Base-by-base conservation (phyloP, 2,888 invertebrate genomes). In the Andrena camellia region DNA sequence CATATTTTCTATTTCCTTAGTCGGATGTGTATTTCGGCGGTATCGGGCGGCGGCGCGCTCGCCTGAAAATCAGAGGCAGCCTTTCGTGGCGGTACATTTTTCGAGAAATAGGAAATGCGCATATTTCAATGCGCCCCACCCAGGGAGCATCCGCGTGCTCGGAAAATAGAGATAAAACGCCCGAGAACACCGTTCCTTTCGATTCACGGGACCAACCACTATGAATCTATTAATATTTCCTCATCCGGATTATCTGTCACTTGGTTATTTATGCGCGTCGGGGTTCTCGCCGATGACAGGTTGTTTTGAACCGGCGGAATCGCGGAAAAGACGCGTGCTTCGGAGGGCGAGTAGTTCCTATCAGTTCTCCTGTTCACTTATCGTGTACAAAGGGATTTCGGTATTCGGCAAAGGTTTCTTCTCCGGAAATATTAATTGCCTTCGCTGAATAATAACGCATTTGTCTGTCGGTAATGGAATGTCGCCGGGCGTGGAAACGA, bases 161-260 rank as follows among this genome's bases (percentile, higher is more conserved):
- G 82, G 72, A 60, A 83, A 83, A 82, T 83, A 66, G 72, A 83
- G 82, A 83, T 83, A 82, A 82, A 83, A 83, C 60, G 72, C 23
- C 35, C 33, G 69, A 33, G 72, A 83, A 73, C 64, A 69, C 48
- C 17, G 59, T 13, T 20, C 42, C 42, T 23, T 2, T 3, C 57
- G 66, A 54, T 63, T 62, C 63, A 6, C 54, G 52, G 48, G 50
- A 26, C n/a, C 10, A 48, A 26, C 67, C 48, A 42, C 60, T 50
- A 75, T 64, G 82, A 81, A 76, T 82, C 82, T 81, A 75, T 82
- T 81, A 83, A 76, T 71, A 76, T 68, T 50, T 68, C 82, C 42
- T 20, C 54, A 23, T 70, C n/a, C 54, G 69, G 74, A 57, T 81
- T 81, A 81, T 81, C 72, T 68, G 73, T 80, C 81, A 33, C 35